phyloP scores from a whole-genome alignment of 1,140 invertebrate genomes.

The Eubasilissa regina region DNA sequence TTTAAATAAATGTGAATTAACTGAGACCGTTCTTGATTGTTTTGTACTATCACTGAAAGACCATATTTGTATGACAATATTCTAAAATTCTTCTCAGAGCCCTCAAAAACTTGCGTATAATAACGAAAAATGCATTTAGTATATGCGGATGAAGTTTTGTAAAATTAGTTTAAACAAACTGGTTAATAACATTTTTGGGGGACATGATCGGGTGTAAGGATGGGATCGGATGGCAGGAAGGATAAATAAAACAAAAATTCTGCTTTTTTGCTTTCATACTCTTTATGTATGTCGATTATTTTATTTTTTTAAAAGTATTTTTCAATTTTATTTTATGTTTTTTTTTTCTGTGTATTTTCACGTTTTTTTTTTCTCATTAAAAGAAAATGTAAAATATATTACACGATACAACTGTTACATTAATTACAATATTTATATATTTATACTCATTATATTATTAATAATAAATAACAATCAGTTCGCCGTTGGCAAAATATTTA shows the following conservation, averaged over 20 bases:
- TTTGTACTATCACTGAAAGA: too few species aligned
- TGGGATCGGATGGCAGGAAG: background rate
- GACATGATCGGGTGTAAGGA: background rate
- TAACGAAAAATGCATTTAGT: too few species aligned
- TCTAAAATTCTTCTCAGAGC: too few species aligned
- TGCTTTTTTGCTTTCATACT: slow-evolving; percentile 37
- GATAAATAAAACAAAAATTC: slow-evolving; percentile 25
- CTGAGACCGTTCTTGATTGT: too few species aligned
- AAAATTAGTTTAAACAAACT: too few species aligned
- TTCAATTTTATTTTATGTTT: slow-evolving; percentile 39
- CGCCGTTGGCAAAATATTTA: slow-evolving; percentile 41
- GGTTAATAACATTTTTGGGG: background rate
- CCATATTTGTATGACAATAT: too few species aligned
- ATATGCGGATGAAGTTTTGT: too few species aligned
- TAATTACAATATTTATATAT: slow-evolving; percentile 41
- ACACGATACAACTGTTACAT: slow-evolving; percentile 30
- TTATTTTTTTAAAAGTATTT: slow-evolving; percentile 40
- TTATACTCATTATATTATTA: slow-evolving; percentile 37
- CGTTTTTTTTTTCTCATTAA: slow-evolving; percentile 30
- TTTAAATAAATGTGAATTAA: too few species aligned
- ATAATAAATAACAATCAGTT: slow-evolving; percentile 43
- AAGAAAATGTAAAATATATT: slow-evolving; percentile 46
- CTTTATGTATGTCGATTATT: slow-evolving; percentile 34
- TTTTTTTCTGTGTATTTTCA: slow-evolving; percentile 18
- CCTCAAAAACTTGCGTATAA: too few species aligned